Percentiles rank a stretch among this genome's conserved stretches.
These are phyloP conservation scores for Sialia sialis DNA, from an alignment of 2,113 vertebrate species.

Conservation along the genomic window DNA sequence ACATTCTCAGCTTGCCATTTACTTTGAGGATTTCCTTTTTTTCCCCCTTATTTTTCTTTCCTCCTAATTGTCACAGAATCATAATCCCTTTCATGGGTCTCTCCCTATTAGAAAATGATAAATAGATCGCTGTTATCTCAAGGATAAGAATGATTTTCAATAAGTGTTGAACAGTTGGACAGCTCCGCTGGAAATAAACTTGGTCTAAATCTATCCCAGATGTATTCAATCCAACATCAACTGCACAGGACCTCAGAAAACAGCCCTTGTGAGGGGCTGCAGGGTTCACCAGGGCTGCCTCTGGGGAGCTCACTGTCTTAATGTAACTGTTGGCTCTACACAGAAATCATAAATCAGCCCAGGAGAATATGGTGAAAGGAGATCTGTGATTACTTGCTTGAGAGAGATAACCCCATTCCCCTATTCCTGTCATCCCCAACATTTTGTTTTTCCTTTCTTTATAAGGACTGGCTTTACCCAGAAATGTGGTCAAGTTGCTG, in stretches of 20 bases:
- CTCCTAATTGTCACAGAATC: neutral
- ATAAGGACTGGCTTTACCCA: neutral
- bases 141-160: conserved; percentile 40
- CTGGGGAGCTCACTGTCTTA: conserved; percentile 24
- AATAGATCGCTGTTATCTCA: conserved; percentile 51
- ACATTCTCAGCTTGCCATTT: neutral
- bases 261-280: neutral
- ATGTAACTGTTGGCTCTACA: neutral
- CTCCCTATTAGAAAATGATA: conserved; percentile 17
- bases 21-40: neutral
- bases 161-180: conserved; percentile 53
- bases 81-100: neutral
- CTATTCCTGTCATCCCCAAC: neutral
- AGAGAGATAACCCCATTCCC: neutral
- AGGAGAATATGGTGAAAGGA: conserved; percentile 25
- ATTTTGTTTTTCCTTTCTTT: neutral
- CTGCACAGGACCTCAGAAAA: neutral
- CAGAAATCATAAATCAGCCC: conserved; percentile 35
- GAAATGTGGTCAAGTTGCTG: neutral
- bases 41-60: neutral
- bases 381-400: neutral
- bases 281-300: neutral
- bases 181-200: conserved; percentile 35
- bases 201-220: conserved; percentile 59
- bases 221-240: conserved; percentile 45